Base-by-base conservation (phyloP, 2,113 vertebrate genomes). In the Callopanchax toddi region DNA sequence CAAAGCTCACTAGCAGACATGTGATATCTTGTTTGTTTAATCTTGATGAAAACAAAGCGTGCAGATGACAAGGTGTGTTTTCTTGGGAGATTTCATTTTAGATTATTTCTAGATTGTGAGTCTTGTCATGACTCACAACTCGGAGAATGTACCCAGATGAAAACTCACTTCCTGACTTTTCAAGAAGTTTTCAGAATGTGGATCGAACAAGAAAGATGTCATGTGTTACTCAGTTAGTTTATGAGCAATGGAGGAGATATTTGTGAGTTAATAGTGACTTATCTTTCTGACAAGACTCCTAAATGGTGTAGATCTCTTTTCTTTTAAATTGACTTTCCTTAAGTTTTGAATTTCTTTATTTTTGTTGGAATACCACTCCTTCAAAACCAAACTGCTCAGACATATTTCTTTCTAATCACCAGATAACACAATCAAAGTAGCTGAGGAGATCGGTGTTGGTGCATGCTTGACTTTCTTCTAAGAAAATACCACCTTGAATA, bases 351-450 rank as follows among this genome's bases (percentile, higher is more conserved):
- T 17, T 12, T 10, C 5, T 49, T 52, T 32, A 12, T 11, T 18
- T 32, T 42, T 56, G 50, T 42, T 62, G 40, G 43, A 49, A 23
- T 63, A 58, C 25, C 50, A 23, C 60, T 36, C 32, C 37, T 29
- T 78, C 57, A 32, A 40, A 58, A 59, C 37, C 44, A 56, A 73
- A 71, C 60, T 46, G 21, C 71, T 77, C 68, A 80, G 70, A 74
- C 69, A 78, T 51, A 54, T 52, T 36, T 39, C 9, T 34, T 60
- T 51, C 63, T 18, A 48, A 59, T 34, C 16, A 1, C 11, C 26
- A 55, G 66, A 68, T 73, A 69, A 45, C 60, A 56, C 18, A 26
- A 48, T 62, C 42, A 63, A 65, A 50, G 48, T 37, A 29, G 15
- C 25, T 8, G 53, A 21, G 20, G 37, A 65, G 25, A 61, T 66